These are phyloP conservation scores for Champsocephalus esox DNA, from an alignment of 2,797 vertebrate species.

Conservation along the genomic window DNA sequence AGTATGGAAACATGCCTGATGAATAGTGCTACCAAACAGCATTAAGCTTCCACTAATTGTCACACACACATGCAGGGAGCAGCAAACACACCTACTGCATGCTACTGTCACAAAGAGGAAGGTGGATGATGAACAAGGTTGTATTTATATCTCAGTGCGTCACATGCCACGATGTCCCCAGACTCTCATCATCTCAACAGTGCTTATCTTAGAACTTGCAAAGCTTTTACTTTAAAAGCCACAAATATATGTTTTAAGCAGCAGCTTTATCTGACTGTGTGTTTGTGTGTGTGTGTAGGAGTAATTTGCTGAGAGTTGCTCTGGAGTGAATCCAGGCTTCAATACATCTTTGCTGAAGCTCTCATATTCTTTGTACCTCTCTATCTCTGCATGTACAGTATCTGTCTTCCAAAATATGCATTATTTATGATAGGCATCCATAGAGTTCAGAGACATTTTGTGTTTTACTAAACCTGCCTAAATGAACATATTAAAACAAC, in stretches of 20 bases:
- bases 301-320: neutral
- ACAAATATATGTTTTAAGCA: conserved; percentile 29
- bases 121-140: conserved; percentile 48
- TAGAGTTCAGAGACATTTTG: neutral
- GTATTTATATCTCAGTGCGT: conserved; percentile 63
- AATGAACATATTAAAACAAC: neutral
- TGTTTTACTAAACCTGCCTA: conserved; percentile 9
- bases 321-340: conserved; percentile 15
- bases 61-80: neutral
- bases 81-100: neutral
- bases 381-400: neutral
- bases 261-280: conserved; percentile 14
- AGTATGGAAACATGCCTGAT: conserved; percentile 23
- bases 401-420: neutral
- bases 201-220: conserved; percentile 29
- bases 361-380: neutral
- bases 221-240: conserved; percentile 40
- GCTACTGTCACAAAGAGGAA: conserved; percentile 16
- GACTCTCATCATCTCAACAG: conserved; percentile 45
- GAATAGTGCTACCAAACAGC: conserved; percentile 1
- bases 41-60: conserved; percentile 10
- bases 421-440: neutral
- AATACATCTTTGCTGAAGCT: neutral
- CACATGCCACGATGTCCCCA: conserved; percentile 47
- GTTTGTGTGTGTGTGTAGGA: neutral